These are phyloP conservation scores for Nasonia giraulti DNA, from an alignment of 1,140 invertebrate species.

Conservation along the genomic window DNA sequence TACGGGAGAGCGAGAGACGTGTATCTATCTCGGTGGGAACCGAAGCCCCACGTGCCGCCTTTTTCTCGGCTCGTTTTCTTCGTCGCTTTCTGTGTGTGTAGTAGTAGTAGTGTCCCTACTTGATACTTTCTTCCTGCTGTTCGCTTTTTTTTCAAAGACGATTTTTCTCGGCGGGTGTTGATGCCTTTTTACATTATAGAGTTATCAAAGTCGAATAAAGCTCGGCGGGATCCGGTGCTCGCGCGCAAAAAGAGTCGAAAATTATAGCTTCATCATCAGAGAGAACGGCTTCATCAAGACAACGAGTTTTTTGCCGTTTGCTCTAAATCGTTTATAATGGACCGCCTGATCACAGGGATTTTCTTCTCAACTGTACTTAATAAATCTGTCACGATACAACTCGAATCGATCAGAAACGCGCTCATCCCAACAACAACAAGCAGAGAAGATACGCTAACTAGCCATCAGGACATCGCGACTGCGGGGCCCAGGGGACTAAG, in stretches of 20 bases:
- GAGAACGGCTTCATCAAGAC: too few species aligned
- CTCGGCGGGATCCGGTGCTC: too few species aligned
- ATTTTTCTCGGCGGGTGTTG: not conserved
- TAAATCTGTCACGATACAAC: too few species aligned
- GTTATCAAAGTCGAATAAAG: not conserved
- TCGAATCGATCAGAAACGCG: too few species aligned
- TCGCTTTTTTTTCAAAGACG: not conserved
- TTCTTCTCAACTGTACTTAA: not conserved
- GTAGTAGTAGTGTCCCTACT: not conserved
- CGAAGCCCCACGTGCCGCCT: constrained; percentile 66
- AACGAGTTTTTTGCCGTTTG: not conserved
- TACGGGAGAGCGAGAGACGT: constrained; percentile 55
- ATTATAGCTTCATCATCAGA: too few species aligned
- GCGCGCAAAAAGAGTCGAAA: too few species aligned
- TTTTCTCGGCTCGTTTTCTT: constrained; percentile 15
- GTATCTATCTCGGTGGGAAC: constrained; percentile 71
- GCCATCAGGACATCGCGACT: not conserved
- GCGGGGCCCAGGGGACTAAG: constrained; percentile 52
- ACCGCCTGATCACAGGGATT: not conserved
- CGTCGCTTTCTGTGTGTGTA: not conserved
- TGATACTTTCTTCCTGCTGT: not conserved
- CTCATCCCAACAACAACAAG: not conserved
- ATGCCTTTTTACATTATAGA: not conserved
- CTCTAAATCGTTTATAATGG: constrained; percentile 1
- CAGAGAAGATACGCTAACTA: constrained; percentile 19